These are phyloP conservation scores for Metacarcinus magister DNA, from an alignment of 2,888 invertebrate species.

Conservation along the genomic window DNA sequence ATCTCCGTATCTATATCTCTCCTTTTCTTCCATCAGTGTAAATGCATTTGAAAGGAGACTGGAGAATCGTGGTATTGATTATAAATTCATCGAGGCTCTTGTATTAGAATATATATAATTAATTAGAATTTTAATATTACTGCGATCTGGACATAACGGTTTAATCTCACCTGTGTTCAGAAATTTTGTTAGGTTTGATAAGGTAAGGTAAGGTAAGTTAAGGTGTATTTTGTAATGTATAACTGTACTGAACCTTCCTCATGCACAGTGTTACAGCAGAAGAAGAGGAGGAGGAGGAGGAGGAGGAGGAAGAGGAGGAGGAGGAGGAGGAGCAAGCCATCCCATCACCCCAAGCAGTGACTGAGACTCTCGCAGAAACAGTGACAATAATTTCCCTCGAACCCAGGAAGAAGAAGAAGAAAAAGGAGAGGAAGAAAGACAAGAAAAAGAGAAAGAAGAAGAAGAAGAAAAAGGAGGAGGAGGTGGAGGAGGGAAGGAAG, in stretches of 20 bases:
- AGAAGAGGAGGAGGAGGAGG: slow-evolving; percentile 18
- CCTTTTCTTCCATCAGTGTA: no score
- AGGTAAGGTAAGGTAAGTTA: background rate
- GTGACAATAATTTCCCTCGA: background rate
- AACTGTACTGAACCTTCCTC: background rate
- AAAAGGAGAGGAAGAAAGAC: background rate
- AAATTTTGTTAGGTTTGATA: background rate
- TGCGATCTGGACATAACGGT: no score
- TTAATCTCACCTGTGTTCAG: background rate
- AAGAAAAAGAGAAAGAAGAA: slow-evolving; percentile 54
- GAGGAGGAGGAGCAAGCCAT: background rate
- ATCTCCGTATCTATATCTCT: no score
- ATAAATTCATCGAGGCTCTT: no score
- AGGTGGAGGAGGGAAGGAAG: slow-evolving; percentile 3
- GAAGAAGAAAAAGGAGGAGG: background rate
- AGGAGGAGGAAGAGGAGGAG: background rate
- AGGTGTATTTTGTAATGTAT: background rate
- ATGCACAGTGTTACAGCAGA: slow-evolving; percentile 7
- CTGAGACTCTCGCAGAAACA: background rate
- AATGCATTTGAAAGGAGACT: no score
- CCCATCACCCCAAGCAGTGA: background rate
- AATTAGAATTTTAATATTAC: no score
- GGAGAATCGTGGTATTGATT: no score
- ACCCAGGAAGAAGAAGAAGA: slow-evolving; percentile 41
- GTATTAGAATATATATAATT: no score